Evolutionary conservation across 2,113 vertebrate genomes (phyloP), one percentile per base, ranked within the genome.

Genomic region (Indri indri): DNA sequence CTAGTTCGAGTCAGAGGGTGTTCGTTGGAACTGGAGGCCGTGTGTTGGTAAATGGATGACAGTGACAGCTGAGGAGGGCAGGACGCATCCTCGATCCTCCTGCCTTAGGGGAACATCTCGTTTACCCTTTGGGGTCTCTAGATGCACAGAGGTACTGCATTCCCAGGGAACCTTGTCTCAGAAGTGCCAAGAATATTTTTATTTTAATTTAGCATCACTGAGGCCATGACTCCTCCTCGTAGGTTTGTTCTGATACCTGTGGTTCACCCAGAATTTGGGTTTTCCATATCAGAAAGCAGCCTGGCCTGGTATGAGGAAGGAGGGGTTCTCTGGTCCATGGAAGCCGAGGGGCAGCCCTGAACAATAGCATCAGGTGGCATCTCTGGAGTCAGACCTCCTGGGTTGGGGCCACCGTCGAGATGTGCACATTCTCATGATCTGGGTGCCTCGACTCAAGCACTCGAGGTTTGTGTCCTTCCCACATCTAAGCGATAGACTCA

Each of bases 391-490:
- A 5, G 4, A 11, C 32, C 45, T 88, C 66, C 0, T 23, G 37
- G 42, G 25, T 22, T 1, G 1, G 11, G n/a, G 30, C 71, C 45
- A 0, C 5, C 0, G 0, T 40, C 45, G 11, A 22, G 1, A 50
- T 30, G 25, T 6, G 23, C 25, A 3, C 0, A 0, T 32, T 6
- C 57, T 45, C 3, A 0, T 13, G 34, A 16, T 8, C n/a, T 1
- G 0, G 7, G 34, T 34, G 27, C 71, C 34, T 47, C 18, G 7
- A 3, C 50, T 11, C 0, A 0, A 34, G 50, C 7, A 2, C 25
- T 6, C 1, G 1, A 8, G 14, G 50, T 32, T 3, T 13, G 0
- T 79, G n/a, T 12, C n/a, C 50, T 50, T 32, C 30, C 59, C 27
- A 3, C n/a, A 0, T 7, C 23, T 4, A 5, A 59, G 66, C 23